These are phyloP conservation scores for Meriones psammophilus DNA, from an alignment of 2,797 vertebrate species.

Conservation along the genomic window DNA sequence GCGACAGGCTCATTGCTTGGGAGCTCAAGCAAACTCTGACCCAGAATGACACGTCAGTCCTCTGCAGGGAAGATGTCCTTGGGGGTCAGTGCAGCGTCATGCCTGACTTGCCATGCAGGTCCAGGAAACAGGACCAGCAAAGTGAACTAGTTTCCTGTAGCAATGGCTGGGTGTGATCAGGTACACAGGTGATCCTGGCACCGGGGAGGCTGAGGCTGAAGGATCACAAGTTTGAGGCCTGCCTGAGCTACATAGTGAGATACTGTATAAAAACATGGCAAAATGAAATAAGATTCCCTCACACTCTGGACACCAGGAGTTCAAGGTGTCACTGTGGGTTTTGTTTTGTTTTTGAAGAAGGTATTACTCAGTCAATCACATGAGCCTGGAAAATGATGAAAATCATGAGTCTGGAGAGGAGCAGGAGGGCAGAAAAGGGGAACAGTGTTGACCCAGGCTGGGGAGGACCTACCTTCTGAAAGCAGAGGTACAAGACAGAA, in stretches of 20 bases:
- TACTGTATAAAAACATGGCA: neutral
- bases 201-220: neutral
- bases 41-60: neutral
- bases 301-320: neutral
- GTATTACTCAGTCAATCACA: neutral
- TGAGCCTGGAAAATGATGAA: neutral
- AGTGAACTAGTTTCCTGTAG: neutral
- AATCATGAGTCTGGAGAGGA: too few species aligned
- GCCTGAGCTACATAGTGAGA: neutral
- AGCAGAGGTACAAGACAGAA: neutral
- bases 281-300: neutral
- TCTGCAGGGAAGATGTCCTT: accelerated
- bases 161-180: neutral
- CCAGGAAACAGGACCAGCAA: neutral
- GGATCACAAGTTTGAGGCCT: neutral
- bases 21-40: neutral
- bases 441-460: accelerated
- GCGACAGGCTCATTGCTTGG: neutral
- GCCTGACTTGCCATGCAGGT: too few species aligned
- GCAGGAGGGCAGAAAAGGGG: neutral
- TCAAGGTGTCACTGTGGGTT: neutral
- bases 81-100: neutral
- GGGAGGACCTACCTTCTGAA: neutral
- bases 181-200: neutral
- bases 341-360: neutral